Conservation (phyloP, 2,888 invertebrate species). For the Seira ritae region DNA sequence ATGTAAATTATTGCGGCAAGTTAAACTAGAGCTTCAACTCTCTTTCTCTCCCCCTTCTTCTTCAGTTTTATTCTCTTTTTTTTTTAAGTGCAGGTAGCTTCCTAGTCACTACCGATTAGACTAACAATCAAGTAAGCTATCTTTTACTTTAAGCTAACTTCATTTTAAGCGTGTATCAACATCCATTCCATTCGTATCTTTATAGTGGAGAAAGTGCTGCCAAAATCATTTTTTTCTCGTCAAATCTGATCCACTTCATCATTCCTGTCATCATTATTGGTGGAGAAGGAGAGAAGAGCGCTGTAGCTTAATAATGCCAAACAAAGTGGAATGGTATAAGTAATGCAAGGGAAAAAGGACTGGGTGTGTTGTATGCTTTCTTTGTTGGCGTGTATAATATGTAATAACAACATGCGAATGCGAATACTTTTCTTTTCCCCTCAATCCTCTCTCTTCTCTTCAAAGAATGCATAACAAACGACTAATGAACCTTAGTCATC, state of each 20-base stretch:
- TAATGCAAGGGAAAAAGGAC: background rate
- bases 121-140: slow-evolving; percentile 28
- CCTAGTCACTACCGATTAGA: slow-evolving; percentile 11
- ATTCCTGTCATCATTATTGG: slow-evolving; percentile 56
- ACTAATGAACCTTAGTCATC: slow-evolving; percentile 50
- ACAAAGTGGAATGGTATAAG: slow-evolving; percentile 14
- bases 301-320: slow-evolving; percentile 11
- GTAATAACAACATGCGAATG: background rate
- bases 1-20: slow-evolving; percentile 1
- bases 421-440: slow-evolving; percentile 27
- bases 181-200: slow-evolving; percentile 30
- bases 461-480: slow-evolving; percentile 12
- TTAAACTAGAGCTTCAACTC: background rate
- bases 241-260: slow-evolving; percentile 65
- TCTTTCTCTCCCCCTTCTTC: background rate
- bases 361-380: background rate
- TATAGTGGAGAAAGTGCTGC: slow-evolving; percentile 39
- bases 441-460: slow-evolving; percentile 10
- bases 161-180: slow-evolving; percentile 47
- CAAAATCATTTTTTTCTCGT: slow-evolving; percentile 64
- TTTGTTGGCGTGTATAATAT: background rate
- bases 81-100: background rate
- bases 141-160: slow-evolving; percentile 43
- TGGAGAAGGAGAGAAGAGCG: slow-evolving; percentile 31
- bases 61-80: no score